These are phyloP conservation scores for Ips typographus DNA, from an alignment of 1,140 invertebrate species.

Conservation along the genomic window DNA sequence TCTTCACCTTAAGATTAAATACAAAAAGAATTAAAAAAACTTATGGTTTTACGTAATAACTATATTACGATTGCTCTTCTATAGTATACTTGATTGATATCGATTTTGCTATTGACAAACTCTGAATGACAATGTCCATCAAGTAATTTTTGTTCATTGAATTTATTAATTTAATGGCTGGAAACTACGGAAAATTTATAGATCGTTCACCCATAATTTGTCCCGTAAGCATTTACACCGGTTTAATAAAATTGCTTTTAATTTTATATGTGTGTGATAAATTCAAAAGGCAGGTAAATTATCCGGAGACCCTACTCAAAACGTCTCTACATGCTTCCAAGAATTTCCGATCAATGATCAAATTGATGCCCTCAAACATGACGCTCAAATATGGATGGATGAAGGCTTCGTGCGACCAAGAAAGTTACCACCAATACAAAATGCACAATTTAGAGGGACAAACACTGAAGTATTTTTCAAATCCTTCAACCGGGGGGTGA, in stretches of 20 bases:
- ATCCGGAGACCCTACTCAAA: constrained; percentile 49
- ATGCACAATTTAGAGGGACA: constrained; percentile 49
- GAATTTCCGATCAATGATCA: constrained; percentile 55
- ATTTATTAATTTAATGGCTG: constrained; percentile 20
- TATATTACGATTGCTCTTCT: no score
- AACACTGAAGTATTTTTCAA: constrained; percentile 41
- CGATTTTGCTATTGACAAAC: no score
- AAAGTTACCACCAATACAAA: constrained; percentile 47
- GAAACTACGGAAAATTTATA: constrained; percentile 41
- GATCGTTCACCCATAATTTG: constrained; percentile 44
- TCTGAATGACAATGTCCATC: neutral
- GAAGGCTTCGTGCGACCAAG: constrained; percentile 38
- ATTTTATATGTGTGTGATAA: constrained; percentile 5
- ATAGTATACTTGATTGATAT: no score
- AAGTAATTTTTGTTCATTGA: neutral
- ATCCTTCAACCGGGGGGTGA: neutral
- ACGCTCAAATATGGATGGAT: constrained; percentile 49
- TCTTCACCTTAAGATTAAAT: no score
- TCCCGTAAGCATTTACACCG: constrained; percentile 35
- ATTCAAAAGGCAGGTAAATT: constrained; percentile 50
- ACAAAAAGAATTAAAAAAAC: no score
- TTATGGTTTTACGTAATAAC: no score
- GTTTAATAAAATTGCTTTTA: neutral
- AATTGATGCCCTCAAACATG: constrained; percentile 54
- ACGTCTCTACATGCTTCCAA: constrained; percentile 49